Evolutionary conservation across 2,888 invertebrate genomes (phyloP), one percentile per base, ranked within the genome.

Genomic region (Geotrupes spiniger): DNA sequence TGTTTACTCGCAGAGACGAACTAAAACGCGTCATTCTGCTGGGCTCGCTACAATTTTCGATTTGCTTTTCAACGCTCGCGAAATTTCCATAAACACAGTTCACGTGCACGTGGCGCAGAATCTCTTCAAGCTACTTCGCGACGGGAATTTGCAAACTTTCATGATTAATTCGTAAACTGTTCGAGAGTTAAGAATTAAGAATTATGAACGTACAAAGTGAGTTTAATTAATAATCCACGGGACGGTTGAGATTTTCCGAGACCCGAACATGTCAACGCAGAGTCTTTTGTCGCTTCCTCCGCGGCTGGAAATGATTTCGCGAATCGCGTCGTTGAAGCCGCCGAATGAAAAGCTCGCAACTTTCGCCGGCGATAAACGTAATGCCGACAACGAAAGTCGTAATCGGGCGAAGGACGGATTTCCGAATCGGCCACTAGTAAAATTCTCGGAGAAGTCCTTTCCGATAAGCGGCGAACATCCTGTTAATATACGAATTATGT

Each of bases 401-500:
- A 14, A 14, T 8, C 17, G 26, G 11, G 10, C 12, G 8, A 16
- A 21, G 28, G 42, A 39, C 16, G 41, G 42, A 44, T n/a, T n/a
- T n/a, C 48, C 44, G 36, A 56, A 33, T 38, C 43, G 58, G 15
- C 53, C 55, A 14, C 57, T 64, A 17, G 49, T 66, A 21, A 66
- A 70, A 58, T 55, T 70, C 50, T 60, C 67, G 14, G 70, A 70
- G 61, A 63, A 63, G 48, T 61, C 65, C 38, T 69, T 69, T 54
- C 63, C 63, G 42, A 42, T 69, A 31, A 54, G 52, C 33, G 56
- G 60, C 26, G 60, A 65, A 46, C 60, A 61, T 46, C 69, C 70
- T 42, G 61, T 73, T 63, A 71, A 71, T 63, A 60, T 72, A 45
- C 61, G 62, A 62, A 70, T 73, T 67, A 62, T 65, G 63, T 65